Conservation (phyloP, 2,888 invertebrate genomes). For the Papilio protenor region DNA sequence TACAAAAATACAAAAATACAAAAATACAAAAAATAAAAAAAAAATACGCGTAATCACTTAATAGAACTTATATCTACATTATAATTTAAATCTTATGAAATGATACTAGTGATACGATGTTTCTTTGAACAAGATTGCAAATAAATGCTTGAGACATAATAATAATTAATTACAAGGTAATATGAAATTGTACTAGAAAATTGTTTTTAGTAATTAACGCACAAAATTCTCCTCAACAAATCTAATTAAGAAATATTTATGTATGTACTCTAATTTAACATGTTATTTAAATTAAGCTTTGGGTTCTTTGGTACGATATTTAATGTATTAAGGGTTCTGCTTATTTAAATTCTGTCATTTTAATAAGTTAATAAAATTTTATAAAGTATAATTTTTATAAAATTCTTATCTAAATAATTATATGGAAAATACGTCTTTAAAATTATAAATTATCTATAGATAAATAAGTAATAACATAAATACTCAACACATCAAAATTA, state of each 20-base stretch:
- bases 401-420: background rate
- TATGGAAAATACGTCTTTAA: background rate
- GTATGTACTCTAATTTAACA: slow-evolving; percentile 19
- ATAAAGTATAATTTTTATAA: background rate
- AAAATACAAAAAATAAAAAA: too few species aligned
- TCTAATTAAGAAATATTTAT: slow-evolving; percentile 23
- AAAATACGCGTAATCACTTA: background rate
- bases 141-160: slow-evolving; percentile 19
- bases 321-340: background rate
- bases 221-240: background rate
- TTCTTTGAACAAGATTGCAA: slow-evolving; percentile 19
- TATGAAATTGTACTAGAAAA: slow-evolving; percentile 20
- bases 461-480: background rate
- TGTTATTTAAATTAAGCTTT: slow-evolving; percentile 8
- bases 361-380: background rate
- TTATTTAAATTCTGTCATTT: background rate
- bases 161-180: slow-evolving; percentile 15
- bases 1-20: too few species aligned
- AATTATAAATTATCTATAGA: background rate
- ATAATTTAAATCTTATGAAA: background rate
- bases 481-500: slow-evolving; percentile 41
- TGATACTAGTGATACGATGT: background rate
- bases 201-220: slow-evolving; percentile 34
- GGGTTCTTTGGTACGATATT: background rate
- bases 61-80: background rate